These are phyloP conservation scores for Nomada flava DNA, from an alignment of 2,888 invertebrate species.

Conservation along the genomic window DNA sequence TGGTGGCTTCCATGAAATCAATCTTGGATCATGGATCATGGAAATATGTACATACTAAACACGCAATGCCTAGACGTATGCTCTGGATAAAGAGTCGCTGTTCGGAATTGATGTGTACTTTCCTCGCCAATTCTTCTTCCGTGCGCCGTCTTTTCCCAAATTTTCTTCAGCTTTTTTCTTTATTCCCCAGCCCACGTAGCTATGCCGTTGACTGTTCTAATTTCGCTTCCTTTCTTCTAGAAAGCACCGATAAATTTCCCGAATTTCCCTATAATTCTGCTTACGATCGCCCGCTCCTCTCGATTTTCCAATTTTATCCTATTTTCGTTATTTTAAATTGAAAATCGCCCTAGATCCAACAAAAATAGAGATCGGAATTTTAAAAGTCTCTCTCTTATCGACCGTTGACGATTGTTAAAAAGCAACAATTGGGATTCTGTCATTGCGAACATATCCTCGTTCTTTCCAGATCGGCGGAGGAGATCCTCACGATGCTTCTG, in stretches of 20 bases:
- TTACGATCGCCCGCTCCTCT: background rate
- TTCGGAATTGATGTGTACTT: constrained; percentile 1
- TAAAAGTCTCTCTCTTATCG: background rate
- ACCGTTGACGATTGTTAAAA: no score
- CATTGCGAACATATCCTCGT: background rate
- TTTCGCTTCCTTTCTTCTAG: constrained; percentile 12
- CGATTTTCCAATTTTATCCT: constrained; percentile 13
- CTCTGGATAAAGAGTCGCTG: constrained; percentile 47
- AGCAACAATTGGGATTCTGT: background rate
- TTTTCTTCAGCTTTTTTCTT: constrained; percentile 23
- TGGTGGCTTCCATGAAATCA: constrained; percentile 42
- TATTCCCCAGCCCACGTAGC: background rate
- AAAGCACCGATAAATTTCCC: constrained; percentile 23
- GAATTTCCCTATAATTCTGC: background rate
- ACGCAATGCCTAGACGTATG: constrained; percentile 57
- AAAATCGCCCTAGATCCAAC: background rate
- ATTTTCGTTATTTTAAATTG: background rate
- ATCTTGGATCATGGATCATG: constrained; percentile 36
- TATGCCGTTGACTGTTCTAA: constrained; percentile 17
- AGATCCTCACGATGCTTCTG: constrained; percentile 96
- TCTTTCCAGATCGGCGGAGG: constrained; percentile 86
- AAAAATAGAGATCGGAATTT: background rate
- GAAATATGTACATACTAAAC: constrained; percentile 46
- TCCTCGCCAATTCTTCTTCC: background rate
- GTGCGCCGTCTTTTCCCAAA: background rate